A percentile compares a stretch with the other conserved stretches of the same genome.
Conservation (phyloP, 2,113 vertebrate species). For the Girardinichthys multiradiatus region DNA sequence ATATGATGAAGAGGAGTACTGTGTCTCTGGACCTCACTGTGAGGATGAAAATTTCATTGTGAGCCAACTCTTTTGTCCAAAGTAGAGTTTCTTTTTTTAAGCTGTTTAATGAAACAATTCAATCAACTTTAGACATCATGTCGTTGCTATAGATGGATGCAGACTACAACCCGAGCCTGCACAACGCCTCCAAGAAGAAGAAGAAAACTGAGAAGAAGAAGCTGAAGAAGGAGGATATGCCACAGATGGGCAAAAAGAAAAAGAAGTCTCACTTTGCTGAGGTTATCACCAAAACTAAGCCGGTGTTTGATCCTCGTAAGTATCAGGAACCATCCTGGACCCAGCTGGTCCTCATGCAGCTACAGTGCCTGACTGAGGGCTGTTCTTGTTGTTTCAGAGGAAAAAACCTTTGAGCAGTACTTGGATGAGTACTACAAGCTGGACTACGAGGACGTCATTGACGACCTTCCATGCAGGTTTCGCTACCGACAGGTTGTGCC, state of each 20-base stretch:
- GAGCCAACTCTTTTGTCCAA: conserved; percentile 3
- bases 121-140: too few relatives aligned
- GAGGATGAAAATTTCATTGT: conserved; percentile 89
- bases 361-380: neutral
- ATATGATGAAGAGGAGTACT: conserved; percentile 15
- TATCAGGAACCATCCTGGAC: neutral
- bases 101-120: too few relatives aligned
- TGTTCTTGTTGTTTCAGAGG: conserved; percentile 70
- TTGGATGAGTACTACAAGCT: conserved; percentile 89
- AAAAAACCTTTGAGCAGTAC: conserved; percentile 88
- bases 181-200: conserved; percentile 70
- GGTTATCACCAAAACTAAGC: conserved; percentile 79
- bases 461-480: conserved; percentile 90
- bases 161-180: conserved; percentile 85
- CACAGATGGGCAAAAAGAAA: conserved; percentile 81
- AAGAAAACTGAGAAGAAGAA: conserved; percentile 75
- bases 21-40: conserved; percentile 72
- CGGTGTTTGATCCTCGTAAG: conserved; percentile 86
- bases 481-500: conserved; percentile 87
- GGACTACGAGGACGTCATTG: conserved; percentile 90
- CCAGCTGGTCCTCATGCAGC: neutral
- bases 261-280: conserved; percentile 85
- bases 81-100: too few relatives aligned
- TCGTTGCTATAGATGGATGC: conserved; percentile 86
- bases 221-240: conserved; percentile 70